Evolutionary conservation across 1,140 invertebrate genomes (phyloP), one percentile per base, ranked within the genome.

Genomic region (Bombyx mandarina): DNA sequence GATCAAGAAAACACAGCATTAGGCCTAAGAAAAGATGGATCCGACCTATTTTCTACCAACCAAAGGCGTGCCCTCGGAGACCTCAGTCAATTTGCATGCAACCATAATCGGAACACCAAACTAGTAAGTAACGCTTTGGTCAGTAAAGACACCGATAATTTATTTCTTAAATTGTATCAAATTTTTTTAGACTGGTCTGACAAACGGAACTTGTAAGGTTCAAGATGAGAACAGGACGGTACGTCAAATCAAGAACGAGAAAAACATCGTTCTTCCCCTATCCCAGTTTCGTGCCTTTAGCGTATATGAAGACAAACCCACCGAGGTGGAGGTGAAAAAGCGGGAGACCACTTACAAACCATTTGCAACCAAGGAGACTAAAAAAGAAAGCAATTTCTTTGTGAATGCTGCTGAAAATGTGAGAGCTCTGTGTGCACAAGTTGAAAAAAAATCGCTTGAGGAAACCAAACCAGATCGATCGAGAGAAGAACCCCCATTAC

Each of bases 211-310:
- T 54, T 77, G 69, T 53, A 88, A 88, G 77, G 73, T 71, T 76
- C 81, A 87, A 75, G 82, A 86, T 74, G 84, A 86, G 61, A 86
- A 82, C 57, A 77, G 80, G 56, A 76, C 75, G 22, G 67, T 86
- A 57, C 81, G 82, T 49, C 80, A 81, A 53, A 85, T 81, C 57
- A 86, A 82, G 61, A 87, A 87, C 62, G 82, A 87, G 52, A 87
- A 86, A 68, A 87, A 83, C 60, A 87, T 87, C 57, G 79, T 83
- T 22, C 86, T 90, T 42, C 91, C 90, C 42, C 90, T 92, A 59
- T 91, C 91, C 51, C 91, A 92, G 68, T 93, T 93, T 80, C 89
- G 92, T 75, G 90, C 89, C 10, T 93, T 94, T 66, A 93, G 92
- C 64, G 91, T 93, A 9, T 93, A 93, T 58, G 93, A 94, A 79